Conservation (phyloP, 1,140 invertebrate genomes). For the Atta texana region DNA sequence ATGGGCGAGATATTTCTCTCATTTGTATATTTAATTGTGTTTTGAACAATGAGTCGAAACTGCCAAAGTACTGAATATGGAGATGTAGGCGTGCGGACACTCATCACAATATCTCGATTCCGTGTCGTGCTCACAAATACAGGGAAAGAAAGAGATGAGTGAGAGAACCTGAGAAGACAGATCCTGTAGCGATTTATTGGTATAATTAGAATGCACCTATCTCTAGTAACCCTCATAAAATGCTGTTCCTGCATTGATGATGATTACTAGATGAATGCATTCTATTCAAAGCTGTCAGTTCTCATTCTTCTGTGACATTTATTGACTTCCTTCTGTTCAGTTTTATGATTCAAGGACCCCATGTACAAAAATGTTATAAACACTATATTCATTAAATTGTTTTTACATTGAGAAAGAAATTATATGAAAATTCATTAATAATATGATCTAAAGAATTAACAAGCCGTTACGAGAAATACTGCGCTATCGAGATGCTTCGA, state of each 20-base stretch:
- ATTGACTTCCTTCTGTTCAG: background rate
- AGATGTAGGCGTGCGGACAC: slow-evolving; percentile 37
- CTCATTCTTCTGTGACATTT: slow-evolving; percentile 38
- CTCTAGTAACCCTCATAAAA: slow-evolving; percentile 84
- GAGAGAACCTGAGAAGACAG: slow-evolving; percentile 58
- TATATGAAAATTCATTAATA: background rate
- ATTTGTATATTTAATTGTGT: background rate
- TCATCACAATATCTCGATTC: slow-evolving; percentile 47
- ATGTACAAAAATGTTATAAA: background rate
- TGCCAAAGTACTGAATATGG: slow-evolving; percentile 13
- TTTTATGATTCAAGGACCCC: background rate
- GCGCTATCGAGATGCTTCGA: slow-evolving; percentile 36
- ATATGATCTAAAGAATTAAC: background rate
- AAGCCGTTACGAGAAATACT: slow-evolving; percentile 71
- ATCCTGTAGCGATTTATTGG: slow-evolving; percentile 84
- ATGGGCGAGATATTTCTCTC: background rate
- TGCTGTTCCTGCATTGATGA: slow-evolving; percentile 79
- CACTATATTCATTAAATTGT: background rate
- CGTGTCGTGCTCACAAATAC: background rate
- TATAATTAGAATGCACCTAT: slow-evolving; percentile 85
- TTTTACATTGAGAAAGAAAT: slow-evolving; percentile 4
- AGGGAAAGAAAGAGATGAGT: slow-evolving; percentile 28
- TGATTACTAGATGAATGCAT: slow-evolving; percentile 52
- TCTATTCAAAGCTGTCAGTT: slow-evolving; percentile 47
- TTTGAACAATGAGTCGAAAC: slow-evolving; percentile 30